Base-by-base conservation (phyloP, 2,888 invertebrate genomes). In the Nomada lathburiana region DNA sequence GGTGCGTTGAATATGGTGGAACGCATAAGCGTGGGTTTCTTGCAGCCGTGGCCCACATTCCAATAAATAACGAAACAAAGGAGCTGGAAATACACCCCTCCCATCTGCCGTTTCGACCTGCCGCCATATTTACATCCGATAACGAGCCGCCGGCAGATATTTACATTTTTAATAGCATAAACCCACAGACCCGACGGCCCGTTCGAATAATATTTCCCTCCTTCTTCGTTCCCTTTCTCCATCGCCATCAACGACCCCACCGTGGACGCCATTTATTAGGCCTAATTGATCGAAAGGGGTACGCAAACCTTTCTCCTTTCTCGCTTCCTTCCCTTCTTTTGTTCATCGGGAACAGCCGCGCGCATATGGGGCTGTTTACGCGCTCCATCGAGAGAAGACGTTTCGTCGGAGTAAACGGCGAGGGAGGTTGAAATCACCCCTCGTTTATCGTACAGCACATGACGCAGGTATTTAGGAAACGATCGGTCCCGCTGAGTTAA, bases 151-250 rank as follows among this genome's bases (percentile, higher is more conserved):
- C 91, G 87, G 89, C 86, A 91, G 91, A 93, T 92, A 93, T 93
- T 93, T 93, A 92, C 93, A 93, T 93, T 93, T 93, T 93, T 93
- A 93, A 93, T 92, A 92, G 90, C 91, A 91, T 92, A 92, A 93
- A 92, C 91, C 92, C 85, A 92, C 92, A 90, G 89, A 87, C 77
- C 79, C 68, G 83, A 79, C 87, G 80, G 76, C 67, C 75, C 76
- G 74, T 68, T 88, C 85, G 78, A 82, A 85, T 86, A 88, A 88
- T 82, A 86, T 82, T 88, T 85, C 81, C 87, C 88, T 75, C 62
- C 68, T 29, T 55, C 70, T 60, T 57, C 77, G 60, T 64, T 57
- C 72, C 83, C 85, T 85, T n/a, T 11, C 52, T 1, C 70, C 47
- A 20, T 59, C 73, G 68, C 87, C 79, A 78, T 86, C 80, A 77